Evolutionary conservation across 2,797 vertebrate species (phyloP).

Genomic region (Enteromius radiatus): DNA sequence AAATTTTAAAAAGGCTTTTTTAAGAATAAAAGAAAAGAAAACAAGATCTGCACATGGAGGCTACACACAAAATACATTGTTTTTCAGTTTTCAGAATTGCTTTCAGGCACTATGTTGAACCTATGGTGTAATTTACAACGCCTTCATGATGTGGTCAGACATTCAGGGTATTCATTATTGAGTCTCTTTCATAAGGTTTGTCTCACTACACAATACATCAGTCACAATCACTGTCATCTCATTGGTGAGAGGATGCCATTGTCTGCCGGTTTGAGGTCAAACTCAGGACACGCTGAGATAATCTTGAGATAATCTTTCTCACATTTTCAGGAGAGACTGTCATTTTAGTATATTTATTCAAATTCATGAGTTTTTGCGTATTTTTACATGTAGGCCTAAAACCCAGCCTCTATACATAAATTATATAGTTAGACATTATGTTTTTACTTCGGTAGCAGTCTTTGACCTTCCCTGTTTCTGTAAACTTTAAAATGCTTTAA

Average conservation of each 20-base stretch:
- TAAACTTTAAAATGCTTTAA: conserved; percentile 28
- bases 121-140: conserved; percentile 4
- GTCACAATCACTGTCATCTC: conserved; percentile 57
- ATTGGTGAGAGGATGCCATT: conserved; percentile 33
- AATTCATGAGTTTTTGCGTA: background rate
- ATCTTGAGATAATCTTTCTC: conserved; percentile 33
- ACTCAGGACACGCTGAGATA: conserved; percentile 24
- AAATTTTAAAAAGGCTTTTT: background rate
- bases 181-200: conserved; percentile 26
- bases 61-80: background rate
- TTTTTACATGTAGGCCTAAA: background rate
- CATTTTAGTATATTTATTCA: background rate
- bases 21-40: background rate
- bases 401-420: background rate
- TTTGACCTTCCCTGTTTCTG: background rate
- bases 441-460: background rate
- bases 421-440: background rate
- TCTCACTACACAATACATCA: conserved; percentile 44
- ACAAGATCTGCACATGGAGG: background rate
- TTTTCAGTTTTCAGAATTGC: background rate
- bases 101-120: background rate
- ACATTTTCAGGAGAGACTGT: background rate
- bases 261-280: conserved; percentile 34
- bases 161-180: conserved; percentile 32
- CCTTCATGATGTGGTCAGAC: conserved; percentile 35